Percentiles rank a stretch among this genome's conserved stretches.
Conservation (phyloP, 1,140 invertebrate genomes). For the Physella acuta region DNA sequence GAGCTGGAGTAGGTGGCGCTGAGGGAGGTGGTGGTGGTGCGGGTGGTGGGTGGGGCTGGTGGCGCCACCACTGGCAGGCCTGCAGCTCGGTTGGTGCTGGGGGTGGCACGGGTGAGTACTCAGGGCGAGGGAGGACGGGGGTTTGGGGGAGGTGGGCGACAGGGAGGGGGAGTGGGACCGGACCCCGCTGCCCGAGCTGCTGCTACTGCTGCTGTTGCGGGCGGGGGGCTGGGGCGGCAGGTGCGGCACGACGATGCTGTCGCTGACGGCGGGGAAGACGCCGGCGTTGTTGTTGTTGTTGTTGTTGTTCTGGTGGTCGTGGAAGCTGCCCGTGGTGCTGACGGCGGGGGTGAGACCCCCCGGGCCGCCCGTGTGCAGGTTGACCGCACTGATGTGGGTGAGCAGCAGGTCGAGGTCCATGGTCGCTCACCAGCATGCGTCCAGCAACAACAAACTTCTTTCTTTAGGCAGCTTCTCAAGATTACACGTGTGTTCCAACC, state of each 20-base stretch:
- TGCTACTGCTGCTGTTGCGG: neutral
- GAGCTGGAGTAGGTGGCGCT: constrained; percentile 1
- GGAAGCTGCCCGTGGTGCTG: neutral
- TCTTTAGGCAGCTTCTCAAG: neutral
- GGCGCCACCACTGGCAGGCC: neutral
- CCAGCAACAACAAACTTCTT: neutral
- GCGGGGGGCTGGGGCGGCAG: neutral
- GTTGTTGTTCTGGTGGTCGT: constrained; percentile 9
- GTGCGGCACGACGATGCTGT: neutral
- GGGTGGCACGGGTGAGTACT: neutral
- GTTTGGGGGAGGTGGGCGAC: neutral
- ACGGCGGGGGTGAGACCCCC: neutral
- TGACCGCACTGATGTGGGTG: constrained; percentile 15
- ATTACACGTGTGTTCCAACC: neutral
- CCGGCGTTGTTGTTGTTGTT: neutral
- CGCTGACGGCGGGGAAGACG: neutral
- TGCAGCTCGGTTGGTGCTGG: neutral
- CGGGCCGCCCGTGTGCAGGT: neutral
- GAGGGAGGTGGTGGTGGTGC: neutral
- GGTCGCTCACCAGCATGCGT: neutral
- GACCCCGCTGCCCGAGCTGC: neutral
- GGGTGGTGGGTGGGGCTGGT: neutral
- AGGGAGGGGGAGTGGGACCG: neutral
- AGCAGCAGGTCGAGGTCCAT: constrained; percentile 17
- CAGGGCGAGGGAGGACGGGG: neutral